Percentiles rank a stretch among this genome's conserved stretches.
Conservation (phyloP, 2,113 vertebrate genomes). For the Benitochromis conjunctus region DNA sequence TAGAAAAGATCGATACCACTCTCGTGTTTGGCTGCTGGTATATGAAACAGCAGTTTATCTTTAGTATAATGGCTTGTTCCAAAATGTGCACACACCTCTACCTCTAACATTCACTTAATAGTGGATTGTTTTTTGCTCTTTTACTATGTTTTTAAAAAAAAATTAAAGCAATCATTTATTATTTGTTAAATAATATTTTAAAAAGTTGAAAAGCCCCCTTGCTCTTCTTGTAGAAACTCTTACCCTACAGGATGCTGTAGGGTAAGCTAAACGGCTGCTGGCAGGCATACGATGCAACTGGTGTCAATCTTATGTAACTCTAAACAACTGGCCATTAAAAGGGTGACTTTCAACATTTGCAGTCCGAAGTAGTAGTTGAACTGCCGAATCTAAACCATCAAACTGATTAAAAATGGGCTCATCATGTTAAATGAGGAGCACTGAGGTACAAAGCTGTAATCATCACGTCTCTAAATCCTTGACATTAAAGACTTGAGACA, state of each 20-base stretch:
- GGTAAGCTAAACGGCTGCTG: background rate
- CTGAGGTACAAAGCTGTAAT: conserved; percentile 3
- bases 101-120: background rate
- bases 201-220: background rate
- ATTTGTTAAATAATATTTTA: too few species aligned
- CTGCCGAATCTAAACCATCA: background rate
- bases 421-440: background rate
- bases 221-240: too few species aligned
- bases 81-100: background rate
- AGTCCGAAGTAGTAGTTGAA: background rate
- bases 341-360: background rate
- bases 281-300: background rate
- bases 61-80: background rate
- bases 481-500: conserved; percentile 18
- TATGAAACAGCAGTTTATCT: background rate
- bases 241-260: background rate
- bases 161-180: background rate
- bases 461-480: conserved; percentile 30
- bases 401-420: background rate
- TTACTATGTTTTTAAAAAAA: background rate
- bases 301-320: background rate
- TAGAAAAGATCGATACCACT: background rate
- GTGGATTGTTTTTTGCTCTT: background rate
- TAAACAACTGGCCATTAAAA: background rate
- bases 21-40: background rate